phyloP scores from a whole-genome alignment of 2,888 invertebrate genomes.

The Stenodema calcarata region DNA sequence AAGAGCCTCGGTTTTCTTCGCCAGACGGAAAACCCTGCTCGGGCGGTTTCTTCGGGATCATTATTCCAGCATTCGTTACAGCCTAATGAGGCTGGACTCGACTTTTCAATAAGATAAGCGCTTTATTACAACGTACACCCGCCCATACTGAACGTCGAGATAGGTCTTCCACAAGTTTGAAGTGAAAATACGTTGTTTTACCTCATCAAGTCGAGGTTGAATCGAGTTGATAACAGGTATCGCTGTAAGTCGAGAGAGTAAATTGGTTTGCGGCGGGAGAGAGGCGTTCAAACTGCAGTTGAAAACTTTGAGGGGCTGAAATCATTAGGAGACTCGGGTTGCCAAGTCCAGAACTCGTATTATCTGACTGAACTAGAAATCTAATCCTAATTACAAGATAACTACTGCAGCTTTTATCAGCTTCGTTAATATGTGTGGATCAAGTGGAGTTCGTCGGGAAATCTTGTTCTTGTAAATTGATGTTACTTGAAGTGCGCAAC shows the following conservation, averaged over 20 bases:
- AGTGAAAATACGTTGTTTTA: not conserved
- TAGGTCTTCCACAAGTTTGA: not conserved
- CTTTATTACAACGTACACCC: not conserved
- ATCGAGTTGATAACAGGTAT: not conserved
- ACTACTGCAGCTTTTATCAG: not conserved
- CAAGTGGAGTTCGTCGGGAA: too few species aligned
- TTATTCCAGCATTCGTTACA: not conserved
- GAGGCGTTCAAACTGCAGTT: not conserved
- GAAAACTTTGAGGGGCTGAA: not conserved
- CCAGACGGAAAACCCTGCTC: not conserved
- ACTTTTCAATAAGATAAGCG: not conserved
- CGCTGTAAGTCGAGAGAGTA: not conserved
- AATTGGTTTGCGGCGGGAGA: not conserved
- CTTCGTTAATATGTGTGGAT: not conserved
- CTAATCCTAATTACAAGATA: not conserved
- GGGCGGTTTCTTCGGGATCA: not conserved
- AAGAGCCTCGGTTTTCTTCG: not conserved
- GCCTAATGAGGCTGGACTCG: not conserved
- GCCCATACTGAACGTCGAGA: not conserved
- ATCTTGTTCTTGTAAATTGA: too few species aligned
- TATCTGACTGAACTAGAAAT: not conserved
- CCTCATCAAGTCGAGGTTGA: not conserved
- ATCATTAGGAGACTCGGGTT: not conserved
- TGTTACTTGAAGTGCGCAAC: too few species aligned
- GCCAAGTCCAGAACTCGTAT: not conserved